Percentiles rank a stretch among this genome's conserved stretches.
Conservation (phyloP, 2,797 vertebrate species). For the Pyrocephalus nanus region DNA sequence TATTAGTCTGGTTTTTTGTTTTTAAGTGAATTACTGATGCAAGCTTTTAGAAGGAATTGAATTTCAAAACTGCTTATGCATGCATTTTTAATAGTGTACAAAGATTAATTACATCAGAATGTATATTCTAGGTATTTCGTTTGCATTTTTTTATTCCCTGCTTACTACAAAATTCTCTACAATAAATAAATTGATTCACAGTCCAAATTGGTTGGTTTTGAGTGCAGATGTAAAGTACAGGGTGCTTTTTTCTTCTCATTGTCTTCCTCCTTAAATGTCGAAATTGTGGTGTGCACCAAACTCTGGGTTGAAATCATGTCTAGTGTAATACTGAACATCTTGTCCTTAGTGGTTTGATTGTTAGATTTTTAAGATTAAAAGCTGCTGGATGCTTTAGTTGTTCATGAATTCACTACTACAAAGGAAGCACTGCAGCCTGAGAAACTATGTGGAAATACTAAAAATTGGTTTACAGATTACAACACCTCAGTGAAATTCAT, state of each 20-base stretch:
- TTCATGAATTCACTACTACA: neutral
- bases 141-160: neutral
- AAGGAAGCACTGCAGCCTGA: neutral
- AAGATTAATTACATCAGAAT: neutral
- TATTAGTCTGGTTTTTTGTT: neutral
- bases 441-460: neutral
- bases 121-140: neutral
- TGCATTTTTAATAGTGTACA: slow-evolving; percentile 1
- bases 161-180: neutral
- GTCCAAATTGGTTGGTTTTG: neutral
- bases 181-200: neutral
- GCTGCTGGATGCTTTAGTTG: neutral
- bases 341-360: neutral
- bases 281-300: neutral
- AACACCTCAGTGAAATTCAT: neutral
- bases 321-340: neutral
- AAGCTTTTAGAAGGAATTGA: neutral
- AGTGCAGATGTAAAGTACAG: neutral
- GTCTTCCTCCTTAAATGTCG: neutral
- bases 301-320: neutral
- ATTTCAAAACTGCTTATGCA: neutral
- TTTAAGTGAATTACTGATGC: neutral
- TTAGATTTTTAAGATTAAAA: neutral
- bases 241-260: neutral
- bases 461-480: neutral